Conservation (phyloP, 2,797 vertebrate species). For the Scleropages formosus region DNA sequence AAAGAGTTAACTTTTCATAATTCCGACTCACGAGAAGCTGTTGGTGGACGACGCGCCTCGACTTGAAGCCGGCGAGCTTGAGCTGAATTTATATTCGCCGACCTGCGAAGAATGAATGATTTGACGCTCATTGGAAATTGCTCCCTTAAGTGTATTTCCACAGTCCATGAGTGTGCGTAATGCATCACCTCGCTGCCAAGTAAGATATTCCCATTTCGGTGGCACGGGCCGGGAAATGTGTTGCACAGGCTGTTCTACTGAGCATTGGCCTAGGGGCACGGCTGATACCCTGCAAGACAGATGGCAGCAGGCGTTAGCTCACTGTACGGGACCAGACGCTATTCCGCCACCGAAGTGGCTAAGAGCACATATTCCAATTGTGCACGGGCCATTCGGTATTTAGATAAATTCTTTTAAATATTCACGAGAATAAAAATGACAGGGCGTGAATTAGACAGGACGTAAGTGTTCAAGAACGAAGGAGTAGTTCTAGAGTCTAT, state of each 20-base stretch:
- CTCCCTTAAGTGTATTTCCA: neutral
- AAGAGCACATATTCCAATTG: too few relatives aligned
- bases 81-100: conserved; percentile 1
- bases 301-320: neutral
- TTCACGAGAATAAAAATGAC: too few relatives aligned
- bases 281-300: neutral
- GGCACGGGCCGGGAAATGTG: neutral
- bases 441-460: too few relatives aligned
- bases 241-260: neutral
- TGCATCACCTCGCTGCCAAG: neutral
- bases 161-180: neutral
- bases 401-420: too few relatives aligned
- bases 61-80: neutral
- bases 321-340: too few relatives aligned
- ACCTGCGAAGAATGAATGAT: conserved; percentile 18
- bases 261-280: neutral
- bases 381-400: too few relatives aligned
- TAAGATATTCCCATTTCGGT: neutral
- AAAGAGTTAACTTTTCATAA: neutral
- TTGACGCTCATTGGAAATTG: neutral
- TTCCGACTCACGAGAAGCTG: neutral
- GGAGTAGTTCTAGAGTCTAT: too few relatives aligned
- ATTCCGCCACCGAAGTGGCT: too few relatives aligned
- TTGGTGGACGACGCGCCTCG: neutral
- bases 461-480: too few relatives aligned